phyloP scores from a whole-genome alignment of 2,888 invertebrate species.

The Aleiodes alternator region DNA sequence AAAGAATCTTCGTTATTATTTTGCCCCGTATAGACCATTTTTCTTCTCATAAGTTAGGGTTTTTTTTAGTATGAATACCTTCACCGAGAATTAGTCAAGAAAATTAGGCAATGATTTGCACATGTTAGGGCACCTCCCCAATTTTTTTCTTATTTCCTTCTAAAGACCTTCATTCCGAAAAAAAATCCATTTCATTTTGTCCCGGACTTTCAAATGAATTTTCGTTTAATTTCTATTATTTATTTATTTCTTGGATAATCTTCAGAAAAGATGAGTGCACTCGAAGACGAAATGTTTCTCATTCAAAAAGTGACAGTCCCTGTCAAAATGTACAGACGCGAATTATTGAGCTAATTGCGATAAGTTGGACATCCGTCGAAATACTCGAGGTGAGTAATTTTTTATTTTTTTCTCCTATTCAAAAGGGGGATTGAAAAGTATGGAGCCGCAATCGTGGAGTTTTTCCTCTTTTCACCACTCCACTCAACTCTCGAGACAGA shows the following conservation, averaged over 20 bases:
- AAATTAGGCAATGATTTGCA: too few species aligned
- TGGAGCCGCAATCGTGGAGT: constrained; percentile 61
- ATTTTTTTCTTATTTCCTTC: too few species aligned
- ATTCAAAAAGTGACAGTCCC: constrained; percentile 56
- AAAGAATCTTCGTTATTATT: too few species aligned
- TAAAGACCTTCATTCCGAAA: too few species aligned
- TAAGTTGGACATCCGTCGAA: constrained; percentile 69
- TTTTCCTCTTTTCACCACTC: constrained; percentile 63
- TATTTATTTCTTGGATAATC: background rate
- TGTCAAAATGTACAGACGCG: constrained; percentile 64
- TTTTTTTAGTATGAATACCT: too few species aligned
- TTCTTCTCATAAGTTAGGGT: too few species aligned
- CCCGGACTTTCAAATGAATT: too few species aligned
- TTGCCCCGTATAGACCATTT: too few species aligned
- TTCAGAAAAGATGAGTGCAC: constrained; percentile 7
- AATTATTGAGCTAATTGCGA: constrained; percentile 75
- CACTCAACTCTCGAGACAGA: constrained; percentile 69
- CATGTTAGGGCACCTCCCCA: too few species aligned
- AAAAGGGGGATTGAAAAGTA: constrained; percentile 40
- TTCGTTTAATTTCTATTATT: background rate
- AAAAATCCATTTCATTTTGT: too few species aligned
- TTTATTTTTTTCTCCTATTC: constrained; percentile 41
- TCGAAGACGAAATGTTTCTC: constrained; percentile 12
- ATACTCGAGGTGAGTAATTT: constrained; percentile 58
- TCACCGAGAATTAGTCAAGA: too few species aligned